Evolutionary conservation across 2,888 invertebrate species (phyloP), one percentile per base, ranked within the genome.

Genomic region (Napeogenes inachia): DNA sequence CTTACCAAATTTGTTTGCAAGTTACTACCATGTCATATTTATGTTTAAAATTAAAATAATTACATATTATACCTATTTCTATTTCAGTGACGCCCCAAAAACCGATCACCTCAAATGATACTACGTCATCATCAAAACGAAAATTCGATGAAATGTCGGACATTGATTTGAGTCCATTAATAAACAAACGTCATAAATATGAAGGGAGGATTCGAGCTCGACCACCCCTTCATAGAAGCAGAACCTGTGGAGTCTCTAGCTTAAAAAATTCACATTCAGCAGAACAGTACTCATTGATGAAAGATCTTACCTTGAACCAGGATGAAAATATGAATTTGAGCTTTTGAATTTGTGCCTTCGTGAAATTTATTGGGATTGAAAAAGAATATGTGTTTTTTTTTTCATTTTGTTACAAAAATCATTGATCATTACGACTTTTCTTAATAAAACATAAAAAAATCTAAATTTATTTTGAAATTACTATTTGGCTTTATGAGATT

Each of bases 121-220:
- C 83, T 4, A 71, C 72, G 4, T 75, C 82, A 6, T 86, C 86
- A 42, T 88, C 87, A 0, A 89, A 89, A 64, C 74, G 89, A 0
- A 90, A 89, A 68, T 80, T 76, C 13, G 78, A 80, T 0, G 86
- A 87, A 10, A 69, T 85, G 38, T 79, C 84, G 0, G 89, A 89
- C 61, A 69, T 75, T 0, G 84, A 83, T 1, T 59, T 73, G 4
- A 90, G 90, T 65, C 91, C 91, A 0, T 60, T 89, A 2, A 87
- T 86, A 68, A 86, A 87, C 64, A 91, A 91, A 64, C 79, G 84
- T 8, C 81, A 85, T 32, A 90, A 86, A 57, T 89, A 81, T 66
- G 82, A 85, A 38, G 89, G 85, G 12, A 79, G 85, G 63, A 88
- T 91, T 59, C 71, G 78, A 38, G 88, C 88, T 0, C 75, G 91